Percentiles rank a stretch among this genome's conserved stretches.
phyloP scores from a whole-genome alignment of 2,113 vertebrate genomes.

The Vireo altiloquus region DNA sequence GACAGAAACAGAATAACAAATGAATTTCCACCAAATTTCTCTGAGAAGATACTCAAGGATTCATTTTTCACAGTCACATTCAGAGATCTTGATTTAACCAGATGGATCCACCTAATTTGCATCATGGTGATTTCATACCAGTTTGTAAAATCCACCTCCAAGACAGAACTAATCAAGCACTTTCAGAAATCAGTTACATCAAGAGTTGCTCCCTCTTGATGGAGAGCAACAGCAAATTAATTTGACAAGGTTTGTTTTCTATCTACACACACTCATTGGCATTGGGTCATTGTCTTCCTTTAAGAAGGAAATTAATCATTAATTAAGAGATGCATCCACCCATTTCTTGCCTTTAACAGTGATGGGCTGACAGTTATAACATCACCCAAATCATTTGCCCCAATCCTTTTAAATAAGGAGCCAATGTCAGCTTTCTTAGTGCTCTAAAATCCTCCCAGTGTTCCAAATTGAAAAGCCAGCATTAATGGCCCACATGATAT shows the following conservation, averaged over 20 bases:
- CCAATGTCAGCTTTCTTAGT: neutral
- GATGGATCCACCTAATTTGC: neutral
- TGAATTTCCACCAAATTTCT: neutral
- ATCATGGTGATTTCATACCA: neutral
- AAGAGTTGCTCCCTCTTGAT: neutral
- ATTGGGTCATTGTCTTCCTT: neutral
- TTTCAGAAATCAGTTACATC: neutral
- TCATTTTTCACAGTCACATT: neutral
- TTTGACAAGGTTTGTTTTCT: neutral
- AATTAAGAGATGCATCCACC: neutral
- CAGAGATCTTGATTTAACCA: neutral
- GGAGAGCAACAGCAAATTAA: neutral
- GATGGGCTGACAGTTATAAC: neutral
- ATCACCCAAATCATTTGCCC: neutral
- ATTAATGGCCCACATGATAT: accelerated
- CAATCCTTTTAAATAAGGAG: neutral
- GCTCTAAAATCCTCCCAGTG: neutral
- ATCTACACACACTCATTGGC: neutral
- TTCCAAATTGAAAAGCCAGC: neutral
- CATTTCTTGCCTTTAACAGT: neutral
- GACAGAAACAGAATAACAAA: neutral
- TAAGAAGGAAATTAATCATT: neutral
- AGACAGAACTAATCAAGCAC: accelerated
- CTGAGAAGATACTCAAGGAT: neutral
- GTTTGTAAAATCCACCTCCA: neutral